Conservation (phyloP, 2,888 invertebrate species). For the Unio pictorum region DNA sequence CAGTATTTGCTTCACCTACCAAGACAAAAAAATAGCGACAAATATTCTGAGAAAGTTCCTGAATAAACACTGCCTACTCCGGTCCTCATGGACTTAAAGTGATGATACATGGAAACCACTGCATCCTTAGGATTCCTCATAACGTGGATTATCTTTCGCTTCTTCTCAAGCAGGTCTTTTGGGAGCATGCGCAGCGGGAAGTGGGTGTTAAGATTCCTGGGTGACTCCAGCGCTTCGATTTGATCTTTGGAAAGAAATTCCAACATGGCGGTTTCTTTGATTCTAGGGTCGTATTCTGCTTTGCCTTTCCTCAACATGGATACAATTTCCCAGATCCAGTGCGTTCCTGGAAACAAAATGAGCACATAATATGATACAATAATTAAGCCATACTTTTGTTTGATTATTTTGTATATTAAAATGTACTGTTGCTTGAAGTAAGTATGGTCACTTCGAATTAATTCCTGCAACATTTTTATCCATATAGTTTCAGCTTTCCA, state of each 20-base stretch:
- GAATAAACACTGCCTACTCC: not conserved
- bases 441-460: too few relatives aligned
- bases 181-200: constrained; percentile 4
- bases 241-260: constrained; percentile 10
- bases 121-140: constrained; percentile 14
- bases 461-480: too few relatives aligned
- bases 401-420: too few relatives aligned
- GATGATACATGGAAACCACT: constrained; percentile 7
- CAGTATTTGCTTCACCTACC: too few relatives aligned
- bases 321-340: constrained; percentile 14
- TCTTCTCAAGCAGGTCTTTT: constrained; percentile 8
- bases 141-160: constrained; percentile 6
- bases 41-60: not conserved
- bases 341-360: constrained; percentile 4
- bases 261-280: constrained; percentile 5
- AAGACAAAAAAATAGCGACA: not conserved
- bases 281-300: constrained; percentile 4
- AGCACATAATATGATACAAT: too few relatives aligned
- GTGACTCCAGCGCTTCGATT: constrained; percentile 4
- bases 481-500: too few relatives aligned
- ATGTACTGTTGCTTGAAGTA: too few relatives aligned
- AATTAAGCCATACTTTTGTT: too few relatives aligned
- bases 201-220: constrained; percentile 10
- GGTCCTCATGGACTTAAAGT: not conserved
- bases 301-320: constrained; percentile 9